Evolutionary conservation across 2,113 vertebrate species (phyloP).

Genomic region (Sorex fumeus): DNA sequence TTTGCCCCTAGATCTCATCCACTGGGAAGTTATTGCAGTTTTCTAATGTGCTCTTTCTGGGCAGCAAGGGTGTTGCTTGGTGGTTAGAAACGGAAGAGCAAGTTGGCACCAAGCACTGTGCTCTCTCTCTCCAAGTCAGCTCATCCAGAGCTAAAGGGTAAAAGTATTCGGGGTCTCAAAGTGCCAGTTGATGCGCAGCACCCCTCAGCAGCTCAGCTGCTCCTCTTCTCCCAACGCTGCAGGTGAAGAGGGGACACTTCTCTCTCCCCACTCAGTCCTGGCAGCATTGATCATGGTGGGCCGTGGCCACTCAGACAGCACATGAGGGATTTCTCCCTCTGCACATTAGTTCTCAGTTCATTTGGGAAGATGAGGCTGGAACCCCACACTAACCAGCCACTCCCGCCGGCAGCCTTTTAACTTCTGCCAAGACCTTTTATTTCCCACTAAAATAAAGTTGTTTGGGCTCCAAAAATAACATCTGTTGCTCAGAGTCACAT

Average conservation of each 20-base stretch:
- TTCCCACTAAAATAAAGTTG: conserved; percentile 77
- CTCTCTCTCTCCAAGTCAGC: neutral
- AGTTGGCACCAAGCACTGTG: neutral
- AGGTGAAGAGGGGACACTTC: neutral
- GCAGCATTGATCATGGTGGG: neutral
- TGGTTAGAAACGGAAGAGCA: conserved; percentile 38
- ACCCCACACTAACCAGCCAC: conserved; percentile 55
- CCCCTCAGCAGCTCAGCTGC: neutral
- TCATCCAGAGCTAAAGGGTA: conserved; percentile 41
- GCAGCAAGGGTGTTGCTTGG: neutral
- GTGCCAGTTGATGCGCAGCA: neutral
- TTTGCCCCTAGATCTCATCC: conserved; percentile 34
- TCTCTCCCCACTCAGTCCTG: neutral
- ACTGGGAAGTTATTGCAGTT: conserved; percentile 47
- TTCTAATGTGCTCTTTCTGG: conserved; percentile 24
- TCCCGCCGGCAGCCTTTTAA: conserved; percentile 78
- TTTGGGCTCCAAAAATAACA: conserved; percentile 82
- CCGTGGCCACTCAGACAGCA: neutral
- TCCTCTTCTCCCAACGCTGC: neutral
- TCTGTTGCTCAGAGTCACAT: conserved; percentile 84
- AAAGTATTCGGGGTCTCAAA: conserved; percentile 40
- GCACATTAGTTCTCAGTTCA: conserved; percentile 53
- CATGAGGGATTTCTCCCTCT: conserved; percentile 46
- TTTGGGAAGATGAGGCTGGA: conserved; percentile 43
- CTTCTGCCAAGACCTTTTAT: conserved; percentile 75